Percentiles rank a stretch among this genome's conserved stretches.
Conservation (phyloP, 2,797 vertebrate genomes). For the Enteromius paludinosus region DNA sequence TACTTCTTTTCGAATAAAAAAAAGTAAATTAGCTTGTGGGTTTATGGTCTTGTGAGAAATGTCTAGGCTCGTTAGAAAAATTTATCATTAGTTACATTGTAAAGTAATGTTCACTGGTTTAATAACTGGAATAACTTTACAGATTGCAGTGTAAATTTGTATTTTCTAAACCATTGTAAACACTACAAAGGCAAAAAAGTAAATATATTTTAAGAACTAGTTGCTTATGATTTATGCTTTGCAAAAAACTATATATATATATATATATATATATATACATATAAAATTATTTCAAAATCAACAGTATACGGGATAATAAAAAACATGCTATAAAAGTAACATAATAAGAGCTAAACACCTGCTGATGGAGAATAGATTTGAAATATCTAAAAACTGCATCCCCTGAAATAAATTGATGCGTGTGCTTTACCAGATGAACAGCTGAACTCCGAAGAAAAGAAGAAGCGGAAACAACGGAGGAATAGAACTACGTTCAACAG, state of each 20-base stretch:
- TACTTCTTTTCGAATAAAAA: neutral
- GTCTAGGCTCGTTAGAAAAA: neutral
- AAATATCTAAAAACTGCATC: neutral
- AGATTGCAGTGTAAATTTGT: neutral
- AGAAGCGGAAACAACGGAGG: constrained; percentile 96
- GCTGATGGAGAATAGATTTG: neutral
- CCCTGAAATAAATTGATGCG: neutral
- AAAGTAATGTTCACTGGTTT: neutral
- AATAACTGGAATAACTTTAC: neutral
- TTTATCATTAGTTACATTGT: neutral
- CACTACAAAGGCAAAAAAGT: neutral
- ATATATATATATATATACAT: neutral
- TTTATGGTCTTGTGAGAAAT: constrained; percentile 5
- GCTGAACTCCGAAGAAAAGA: constrained; percentile 96
- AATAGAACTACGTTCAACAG: constrained; percentile 98
- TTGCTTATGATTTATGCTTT: neutral
- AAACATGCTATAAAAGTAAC: neutral
- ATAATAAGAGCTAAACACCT: neutral
- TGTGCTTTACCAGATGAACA: constrained; percentile 84
- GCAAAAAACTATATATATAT: neutral
- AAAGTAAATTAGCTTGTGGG: neutral
- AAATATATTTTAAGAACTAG: neutral
- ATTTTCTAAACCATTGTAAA: neutral
- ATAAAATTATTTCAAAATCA: neutral
- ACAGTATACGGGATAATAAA: neutral